A percentile compares a stretch with the other conserved stretches of the same genome.
Evolutionary conservation across 2,113 vertebrate species (phyloP).

Genomic region (Hemicordylus capensis): DNA sequence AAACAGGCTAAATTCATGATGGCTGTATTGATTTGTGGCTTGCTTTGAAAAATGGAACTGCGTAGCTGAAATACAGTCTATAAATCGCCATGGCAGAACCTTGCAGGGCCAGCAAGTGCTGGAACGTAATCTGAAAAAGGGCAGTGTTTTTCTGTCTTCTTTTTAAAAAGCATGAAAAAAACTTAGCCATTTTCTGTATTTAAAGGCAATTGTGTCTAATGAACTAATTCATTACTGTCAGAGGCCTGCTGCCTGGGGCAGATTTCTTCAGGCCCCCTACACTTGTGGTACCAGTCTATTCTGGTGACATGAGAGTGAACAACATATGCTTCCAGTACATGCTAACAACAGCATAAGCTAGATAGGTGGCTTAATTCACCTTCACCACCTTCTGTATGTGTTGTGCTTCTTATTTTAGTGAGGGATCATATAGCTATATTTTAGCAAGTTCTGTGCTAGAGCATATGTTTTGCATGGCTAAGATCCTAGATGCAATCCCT

Average conservation of each 20-base stretch:
- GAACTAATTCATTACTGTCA: background rate
- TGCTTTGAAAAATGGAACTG: slow-evolving; percentile 2
- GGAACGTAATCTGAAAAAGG: no score
- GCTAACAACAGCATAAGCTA: background rate
- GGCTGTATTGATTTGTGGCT: background rate
- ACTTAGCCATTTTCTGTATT: background rate
- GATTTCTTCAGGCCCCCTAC: background rate
- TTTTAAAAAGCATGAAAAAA: background rate
- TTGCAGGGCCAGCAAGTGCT: background rate
- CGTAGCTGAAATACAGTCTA: background rate
- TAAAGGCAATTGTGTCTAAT: background rate
- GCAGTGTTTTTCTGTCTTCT: no score
- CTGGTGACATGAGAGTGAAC: background rate
- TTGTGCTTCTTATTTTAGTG: background rate
- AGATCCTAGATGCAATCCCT: background rate
- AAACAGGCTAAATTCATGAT: background rate
- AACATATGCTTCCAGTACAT: background rate
- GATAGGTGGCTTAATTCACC: background rate
- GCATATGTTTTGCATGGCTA: background rate
- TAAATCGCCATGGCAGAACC: background rate
- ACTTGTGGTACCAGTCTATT: background rate
- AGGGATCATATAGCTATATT: no score
- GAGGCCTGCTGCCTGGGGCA: background rate
- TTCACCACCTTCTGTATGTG: background rate
- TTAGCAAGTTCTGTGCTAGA: no score